phyloP scores from a whole-genome alignment of 2,113 vertebrate genomes.

The mouse (Mus musculus) region DNA sequence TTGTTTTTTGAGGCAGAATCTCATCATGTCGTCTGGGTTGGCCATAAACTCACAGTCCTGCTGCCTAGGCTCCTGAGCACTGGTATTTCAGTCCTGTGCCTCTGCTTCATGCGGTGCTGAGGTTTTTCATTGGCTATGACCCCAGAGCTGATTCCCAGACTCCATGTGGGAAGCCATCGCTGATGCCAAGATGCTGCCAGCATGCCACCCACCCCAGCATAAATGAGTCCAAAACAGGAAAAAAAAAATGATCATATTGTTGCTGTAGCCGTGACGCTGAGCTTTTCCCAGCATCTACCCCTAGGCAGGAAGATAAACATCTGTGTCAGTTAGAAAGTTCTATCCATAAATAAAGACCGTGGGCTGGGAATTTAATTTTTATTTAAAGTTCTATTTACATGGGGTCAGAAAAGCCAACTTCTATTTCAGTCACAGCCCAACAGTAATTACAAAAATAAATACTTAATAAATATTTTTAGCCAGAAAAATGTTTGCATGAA shows the following conservation, averaged over 20 bases:
- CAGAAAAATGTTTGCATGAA: neutral
- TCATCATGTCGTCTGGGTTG: neutral
- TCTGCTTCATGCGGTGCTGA: neutral
- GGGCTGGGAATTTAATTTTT: slow-evolving; percentile 21
- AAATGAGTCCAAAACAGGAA: neutral
- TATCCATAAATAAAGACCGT: slow-evolving; percentile 18
- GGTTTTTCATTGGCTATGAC: neutral
- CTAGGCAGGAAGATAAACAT: neutral
- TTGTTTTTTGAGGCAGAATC: neutral
- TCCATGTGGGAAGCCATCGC: neutral
- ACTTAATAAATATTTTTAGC: neutral
- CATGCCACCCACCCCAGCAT: neutral
- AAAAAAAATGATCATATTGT: neutral
- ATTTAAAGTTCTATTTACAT: neutral
- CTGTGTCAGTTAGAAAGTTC: neutral
- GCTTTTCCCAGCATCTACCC: neutral
- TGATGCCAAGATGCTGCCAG: neutral
- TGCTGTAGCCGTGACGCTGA: neutral
- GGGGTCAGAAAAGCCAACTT: neutral
- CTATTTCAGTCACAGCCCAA: neutral
- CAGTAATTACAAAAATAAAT: neutral
- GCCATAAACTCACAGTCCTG: neutral
- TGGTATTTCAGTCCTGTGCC: neutral
- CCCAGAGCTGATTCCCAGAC: neutral
- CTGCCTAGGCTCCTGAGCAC: neutral